Percentiles rank a stretch among this genome's conserved stretches.
Conservation (phyloP, 2,888 invertebrate genomes). For the Anarsia innoxiella region DNA sequence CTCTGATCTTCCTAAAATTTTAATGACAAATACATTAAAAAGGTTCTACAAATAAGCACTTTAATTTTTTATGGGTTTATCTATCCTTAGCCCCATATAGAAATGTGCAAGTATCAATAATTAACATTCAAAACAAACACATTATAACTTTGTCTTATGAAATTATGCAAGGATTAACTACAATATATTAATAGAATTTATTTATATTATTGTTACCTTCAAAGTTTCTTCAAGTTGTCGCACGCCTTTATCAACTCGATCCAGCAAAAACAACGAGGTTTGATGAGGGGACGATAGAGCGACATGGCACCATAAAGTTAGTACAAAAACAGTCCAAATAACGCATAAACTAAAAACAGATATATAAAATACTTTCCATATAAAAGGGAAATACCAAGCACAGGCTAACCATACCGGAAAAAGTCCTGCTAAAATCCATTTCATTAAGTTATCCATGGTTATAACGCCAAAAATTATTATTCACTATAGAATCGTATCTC, state of each 20-base stretch:
- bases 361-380: conserved; percentile 48
- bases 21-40: too few species aligned
- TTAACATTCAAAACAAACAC: too few species aligned
- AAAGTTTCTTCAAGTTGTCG: conserved; percentile 76
- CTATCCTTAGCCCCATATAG: too few species aligned
- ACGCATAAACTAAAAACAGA: conserved; percentile 36
- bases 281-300: conserved; percentile 79
- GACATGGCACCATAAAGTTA: conserved; percentile 77
- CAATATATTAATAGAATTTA: too few species aligned
- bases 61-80: too few species aligned
- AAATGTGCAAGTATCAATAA: too few species aligned
- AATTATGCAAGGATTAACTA: too few species aligned
- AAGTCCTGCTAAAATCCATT: conserved; percentile 39
- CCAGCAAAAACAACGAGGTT: conserved; percentile 73
- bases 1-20: conserved; percentile 52
- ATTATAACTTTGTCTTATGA: too few species aligned
- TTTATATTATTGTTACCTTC: conserved; percentile 65
- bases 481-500: too few species aligned
- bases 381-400: conserved; percentile 47
- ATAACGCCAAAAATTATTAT: too few species aligned
- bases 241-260: conserved; percentile 76
- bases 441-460: too few species aligned
- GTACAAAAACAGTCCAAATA: conserved; percentile 46
- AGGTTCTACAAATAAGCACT: too few species aligned
- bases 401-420: conserved; percentile 40